Base-by-base conservation (phyloP, 2,113 vertebrate genomes). In the Rhizomys pruinosus region DNA sequence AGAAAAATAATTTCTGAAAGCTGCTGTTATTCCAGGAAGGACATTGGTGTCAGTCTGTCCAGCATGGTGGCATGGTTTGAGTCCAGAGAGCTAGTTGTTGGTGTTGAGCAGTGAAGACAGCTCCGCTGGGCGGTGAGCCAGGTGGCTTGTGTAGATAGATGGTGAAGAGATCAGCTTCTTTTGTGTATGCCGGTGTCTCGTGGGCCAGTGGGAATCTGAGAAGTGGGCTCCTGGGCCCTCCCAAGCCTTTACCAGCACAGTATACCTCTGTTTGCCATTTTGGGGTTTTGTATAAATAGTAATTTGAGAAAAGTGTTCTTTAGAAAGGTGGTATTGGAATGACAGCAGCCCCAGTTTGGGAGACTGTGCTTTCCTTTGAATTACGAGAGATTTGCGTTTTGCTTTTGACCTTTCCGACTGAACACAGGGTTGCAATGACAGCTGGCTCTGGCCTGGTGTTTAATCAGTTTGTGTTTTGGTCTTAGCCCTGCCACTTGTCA, bases 221-320 rank as follows among this genome's bases (percentile, higher is more conserved):
- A 86, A 63, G 44, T 13, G 19, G 42, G 73, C 61, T 57, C 37
- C 37, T 37, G 66, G 37, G 64, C 44, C 84, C 52, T 17, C 32
- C 64, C n/a, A 42, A 64, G 17, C 39, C 29, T 57, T 78, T 12
- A 6, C 27, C 34, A 63, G 88, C 27, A 4, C 42, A 34, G 22
- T 47, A 13, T 84, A 27, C 4, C n/a, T 34, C 34, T 87, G 59
- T 84, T 78, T 82, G 37, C 69, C 68, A 0, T 61, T 66, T 39
- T 44, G 81, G 29, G 34, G 29, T 86, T 94, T 84, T 47, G 1
- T 47, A 34, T 11, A 34, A 52, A 32, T 5, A 3, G 87, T 84
- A n/a, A 25, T 74, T 91, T 90, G 64, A 85, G 74, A 29, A 59
- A 69, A 71, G 34, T 85, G 29, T 81, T 94, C 66, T 93, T 94